phyloP scores from a whole-genome alignment of 2,113 vertebrate species.

The Theristicus caerulescens region DNA sequence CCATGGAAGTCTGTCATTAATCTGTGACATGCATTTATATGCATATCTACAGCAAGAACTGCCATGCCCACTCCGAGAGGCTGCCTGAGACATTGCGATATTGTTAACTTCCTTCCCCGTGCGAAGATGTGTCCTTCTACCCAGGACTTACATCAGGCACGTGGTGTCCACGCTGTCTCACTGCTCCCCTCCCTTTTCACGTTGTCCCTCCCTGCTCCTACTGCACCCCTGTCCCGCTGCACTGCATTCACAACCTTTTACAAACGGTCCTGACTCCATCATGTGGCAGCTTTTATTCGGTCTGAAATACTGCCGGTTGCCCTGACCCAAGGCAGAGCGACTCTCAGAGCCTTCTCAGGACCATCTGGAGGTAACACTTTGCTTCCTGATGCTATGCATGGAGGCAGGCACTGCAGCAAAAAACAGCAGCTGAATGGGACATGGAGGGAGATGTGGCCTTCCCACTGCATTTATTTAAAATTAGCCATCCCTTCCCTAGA shows the following conservation, averaged over 20 bases:
- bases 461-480: background rate
- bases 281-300: background rate
- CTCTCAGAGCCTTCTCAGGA: background rate
- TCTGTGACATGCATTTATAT: background rate
- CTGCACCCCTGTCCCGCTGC: accelerated
- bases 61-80: accelerated
- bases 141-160: background rate
- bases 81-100: accelerated
- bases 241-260: background rate
- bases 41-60: background rate
- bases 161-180: accelerated
- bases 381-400: accelerated
- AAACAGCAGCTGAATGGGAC: background rate
- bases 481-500: background rate
- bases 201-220: background rate
- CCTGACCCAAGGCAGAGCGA: background rate
- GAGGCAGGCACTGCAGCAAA: background rate
- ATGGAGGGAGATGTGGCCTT: background rate
- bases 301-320: background rate
- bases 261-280: background rate
- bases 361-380: background rate
- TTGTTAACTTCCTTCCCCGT: background rate
- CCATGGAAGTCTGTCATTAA: background rate
- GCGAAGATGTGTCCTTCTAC: background rate
- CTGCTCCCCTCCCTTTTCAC: background rate